Conservation (phyloP, 92 coral and sea anemone genomes). For the Chrysogorgia sp. region DNA sequence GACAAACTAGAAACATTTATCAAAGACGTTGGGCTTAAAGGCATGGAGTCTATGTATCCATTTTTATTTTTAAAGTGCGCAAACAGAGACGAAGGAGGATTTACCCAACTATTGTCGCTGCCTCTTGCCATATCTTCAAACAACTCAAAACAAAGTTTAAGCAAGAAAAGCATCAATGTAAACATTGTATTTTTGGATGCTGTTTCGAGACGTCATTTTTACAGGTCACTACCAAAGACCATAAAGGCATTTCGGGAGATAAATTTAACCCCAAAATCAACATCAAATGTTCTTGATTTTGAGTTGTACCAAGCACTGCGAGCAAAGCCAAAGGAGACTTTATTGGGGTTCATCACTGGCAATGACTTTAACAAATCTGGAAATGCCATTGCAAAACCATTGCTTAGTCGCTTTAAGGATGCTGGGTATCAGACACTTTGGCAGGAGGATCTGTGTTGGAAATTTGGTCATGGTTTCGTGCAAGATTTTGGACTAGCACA, state of each 20-base stretch:
- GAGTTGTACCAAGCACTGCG: constrained; percentile 64
- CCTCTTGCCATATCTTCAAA: constrained; percentile 2
- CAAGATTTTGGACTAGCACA: constrained; percentile 47
- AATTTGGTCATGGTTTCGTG: constrained; percentile 55
- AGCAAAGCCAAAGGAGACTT: constrained; percentile 46
- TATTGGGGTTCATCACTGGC: constrained; percentile 51
- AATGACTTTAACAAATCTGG: constrained; percentile 12
- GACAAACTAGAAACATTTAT: constrained; percentile 32
- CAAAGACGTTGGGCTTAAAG: constrained; percentile 26
- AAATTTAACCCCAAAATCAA: constrained; percentile 41
- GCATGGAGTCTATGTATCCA: constrained; percentile 19
- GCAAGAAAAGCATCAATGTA: constrained; percentile 60
- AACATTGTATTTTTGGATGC: constrained; percentile 76
- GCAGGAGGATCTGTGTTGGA: constrained; percentile 76
- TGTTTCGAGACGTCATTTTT: constrained; percentile 83
- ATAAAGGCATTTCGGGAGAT: constrained; percentile 63
- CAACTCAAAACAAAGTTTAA: constrained; percentile 26
- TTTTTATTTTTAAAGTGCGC: constrained; percentile 29
- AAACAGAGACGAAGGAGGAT: not conserved
- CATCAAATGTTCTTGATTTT: constrained; percentile 61
- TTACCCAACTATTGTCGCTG: constrained; percentile 7
- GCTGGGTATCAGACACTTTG: constrained; percentile 72
- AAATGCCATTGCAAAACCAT: constrained; percentile 1
- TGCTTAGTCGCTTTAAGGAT: constrained; percentile 56
- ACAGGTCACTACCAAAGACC: constrained; percentile 78